Evolutionary conservation across 2,113 vertebrate genomes (phyloP).

Genomic region (Myxocyprinus asiaticus): DNA sequence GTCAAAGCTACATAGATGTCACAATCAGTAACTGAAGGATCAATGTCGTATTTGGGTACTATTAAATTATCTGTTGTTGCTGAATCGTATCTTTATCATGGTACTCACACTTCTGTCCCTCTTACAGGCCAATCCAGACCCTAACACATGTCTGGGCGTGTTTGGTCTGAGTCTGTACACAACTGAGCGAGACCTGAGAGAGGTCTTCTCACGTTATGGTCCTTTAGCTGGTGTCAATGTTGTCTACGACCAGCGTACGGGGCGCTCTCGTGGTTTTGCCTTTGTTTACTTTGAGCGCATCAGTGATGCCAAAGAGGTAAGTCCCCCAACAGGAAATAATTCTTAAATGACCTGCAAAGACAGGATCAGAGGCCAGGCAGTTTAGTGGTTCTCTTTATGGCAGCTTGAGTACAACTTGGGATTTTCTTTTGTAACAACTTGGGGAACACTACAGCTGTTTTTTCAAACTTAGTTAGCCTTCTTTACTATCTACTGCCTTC

Average conservation of each 20-base stretch:
- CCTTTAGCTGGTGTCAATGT: slow-evolving; percentile 90
- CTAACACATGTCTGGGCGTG: slow-evolving; percentile 90
- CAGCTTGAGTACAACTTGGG: neutral
- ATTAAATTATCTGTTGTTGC: neutral
- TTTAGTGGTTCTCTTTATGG: neutral
- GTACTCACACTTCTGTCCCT: neutral
- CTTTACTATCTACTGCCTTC: no score
- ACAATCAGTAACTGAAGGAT: neutral
- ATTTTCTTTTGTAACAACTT: no score
- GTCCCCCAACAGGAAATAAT: neutral
- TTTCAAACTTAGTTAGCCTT: neutral
- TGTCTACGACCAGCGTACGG: slow-evolving; percentile 92
- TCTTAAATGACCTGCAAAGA: neutral
- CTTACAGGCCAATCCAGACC: slow-evolving; percentile 89
- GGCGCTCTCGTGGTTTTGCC: slow-evolving; percentile 90
- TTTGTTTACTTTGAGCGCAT: slow-evolving; percentile 94
- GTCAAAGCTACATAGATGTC: neutral
- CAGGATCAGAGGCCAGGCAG: neutral
- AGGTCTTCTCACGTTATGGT: slow-evolving; percentile 92
- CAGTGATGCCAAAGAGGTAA: slow-evolving; percentile 93
- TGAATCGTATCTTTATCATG: neutral
- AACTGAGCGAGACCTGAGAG: slow-evolving; percentile 89
- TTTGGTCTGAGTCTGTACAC: slow-evolving; percentile 95
- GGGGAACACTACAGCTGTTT: no score
- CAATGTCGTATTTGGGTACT: neutral